Evolutionary conservation across 2,797 vertebrate species (phyloP).

Genomic region (Gymnocypris eckloni): DNA sequence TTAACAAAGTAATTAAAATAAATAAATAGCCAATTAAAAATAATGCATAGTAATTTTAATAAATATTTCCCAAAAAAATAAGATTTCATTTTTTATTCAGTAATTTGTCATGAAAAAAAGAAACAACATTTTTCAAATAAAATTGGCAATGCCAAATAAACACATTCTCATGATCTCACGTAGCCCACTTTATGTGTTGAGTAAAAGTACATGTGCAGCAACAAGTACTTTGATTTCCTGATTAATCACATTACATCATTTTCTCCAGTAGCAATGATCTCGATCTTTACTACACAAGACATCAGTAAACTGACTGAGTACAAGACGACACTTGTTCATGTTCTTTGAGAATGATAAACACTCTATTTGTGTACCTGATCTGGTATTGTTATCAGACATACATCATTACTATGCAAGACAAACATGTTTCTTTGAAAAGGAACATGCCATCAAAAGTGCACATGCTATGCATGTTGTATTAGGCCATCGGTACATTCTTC

Average conservation of each 20-base stretch:
- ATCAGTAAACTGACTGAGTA: background rate
- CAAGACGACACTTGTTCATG: constrained; percentile 18
- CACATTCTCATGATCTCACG: background rate
- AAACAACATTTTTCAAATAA: too few species aligned
- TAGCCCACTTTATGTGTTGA: background rate
- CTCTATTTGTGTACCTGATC: background rate
- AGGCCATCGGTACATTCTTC: too few species aligned
- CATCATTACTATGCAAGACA: background rate
- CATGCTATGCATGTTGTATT: too few species aligned
- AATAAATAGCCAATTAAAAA: background rate
- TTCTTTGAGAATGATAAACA: background rate
- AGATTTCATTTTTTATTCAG: too few species aligned
- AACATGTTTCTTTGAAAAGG: too few species aligned
- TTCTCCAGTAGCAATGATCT: background rate
- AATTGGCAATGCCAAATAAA: background rate
- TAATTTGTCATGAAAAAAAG: too few species aligned
- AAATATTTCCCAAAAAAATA: too few species aligned
- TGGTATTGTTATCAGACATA: background rate
- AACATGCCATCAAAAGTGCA: too few species aligned
- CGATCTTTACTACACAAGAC: background rate
- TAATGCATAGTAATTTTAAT: background rate
- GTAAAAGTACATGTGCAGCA: background rate
- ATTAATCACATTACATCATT: constrained; percentile 16
- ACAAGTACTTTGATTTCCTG: background rate
- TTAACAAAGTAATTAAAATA: background rate